These are phyloP conservation scores for Eonycteris spelaea DNA, from an alignment of 2,113 vertebrate species.

Conservation along the genomic window DNA sequence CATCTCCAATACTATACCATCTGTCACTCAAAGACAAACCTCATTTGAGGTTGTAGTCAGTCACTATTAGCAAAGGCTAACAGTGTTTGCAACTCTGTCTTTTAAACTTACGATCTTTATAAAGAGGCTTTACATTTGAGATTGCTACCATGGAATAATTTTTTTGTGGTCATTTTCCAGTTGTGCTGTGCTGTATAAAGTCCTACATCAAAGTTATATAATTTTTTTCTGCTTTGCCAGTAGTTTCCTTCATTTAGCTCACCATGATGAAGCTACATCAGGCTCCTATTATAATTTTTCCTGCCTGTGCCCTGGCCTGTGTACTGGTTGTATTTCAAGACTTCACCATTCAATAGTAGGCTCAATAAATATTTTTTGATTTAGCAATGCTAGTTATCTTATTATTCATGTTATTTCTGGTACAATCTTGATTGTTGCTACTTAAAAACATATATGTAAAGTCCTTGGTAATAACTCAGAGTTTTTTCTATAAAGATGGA, in stretches of 20 bases:
- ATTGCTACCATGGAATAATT: not conserved
- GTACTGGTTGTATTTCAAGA: not conserved
- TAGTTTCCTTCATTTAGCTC: not conserved
- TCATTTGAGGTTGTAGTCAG: not conserved
- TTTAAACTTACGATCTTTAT: not conserved
- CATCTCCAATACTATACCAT: not conserved
- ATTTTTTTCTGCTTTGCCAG: not conserved
- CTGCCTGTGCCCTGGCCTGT: not conserved
- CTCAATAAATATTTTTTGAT: not conserved
- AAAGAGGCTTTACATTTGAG: not conserved
- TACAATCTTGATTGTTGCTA: not conserved
- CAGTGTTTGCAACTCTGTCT: not conserved
- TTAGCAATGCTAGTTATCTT: not conserved
- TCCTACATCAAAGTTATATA: not conserved
- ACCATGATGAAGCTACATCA: not conserved
- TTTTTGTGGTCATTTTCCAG: not conserved
- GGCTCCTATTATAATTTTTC: not conserved
- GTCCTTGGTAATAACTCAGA: not conserved
- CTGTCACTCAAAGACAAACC: not conserved
- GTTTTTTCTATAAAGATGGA: not conserved
- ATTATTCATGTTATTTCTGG: not conserved
- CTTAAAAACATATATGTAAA: not conserved
- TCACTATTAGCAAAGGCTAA: not conserved
- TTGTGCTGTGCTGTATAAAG: not conserved
- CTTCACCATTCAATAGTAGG: not conserved